Conservation (phyloP, 2,888 invertebrate species). For the Euspilapteryx auroguttella region DNA sequence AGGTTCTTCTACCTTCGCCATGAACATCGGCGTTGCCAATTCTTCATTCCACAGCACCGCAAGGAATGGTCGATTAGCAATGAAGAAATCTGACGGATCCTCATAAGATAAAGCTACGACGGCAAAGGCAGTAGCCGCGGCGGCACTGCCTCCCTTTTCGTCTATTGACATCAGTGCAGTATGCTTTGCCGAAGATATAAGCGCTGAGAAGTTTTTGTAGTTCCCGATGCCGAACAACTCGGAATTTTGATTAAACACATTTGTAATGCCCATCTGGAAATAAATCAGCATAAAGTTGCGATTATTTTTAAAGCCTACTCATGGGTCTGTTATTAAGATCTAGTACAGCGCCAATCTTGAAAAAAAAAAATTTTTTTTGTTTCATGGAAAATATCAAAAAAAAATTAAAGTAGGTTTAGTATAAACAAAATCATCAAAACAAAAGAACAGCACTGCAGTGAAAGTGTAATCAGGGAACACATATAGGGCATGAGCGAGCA, state of each 20-base stretch:
- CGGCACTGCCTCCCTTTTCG: constrained; percentile 49
- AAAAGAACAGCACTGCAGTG: too few relatives aligned
- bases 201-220: constrained; percentile 18
- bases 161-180: constrained; percentile 53
- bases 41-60: constrained; percentile 45
- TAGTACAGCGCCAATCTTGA: too few relatives aligned
- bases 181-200: constrained; percentile 45
- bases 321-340: too few relatives aligned
- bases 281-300: too few relatives aligned
- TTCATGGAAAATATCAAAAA: too few relatives aligned
- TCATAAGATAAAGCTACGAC: constrained; percentile 49
- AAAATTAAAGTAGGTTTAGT: constrained; percentile 1
- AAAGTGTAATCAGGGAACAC: too few relatives aligned
- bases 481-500: too few relatives aligned
- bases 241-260: constrained; percentile 32
- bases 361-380: too few relatives aligned
- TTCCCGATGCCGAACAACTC: constrained; percentile 29
- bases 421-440: not conserved
- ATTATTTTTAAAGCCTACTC: too few relatives aligned
- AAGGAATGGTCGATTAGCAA: constrained; percentile 49
- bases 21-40: constrained; percentile 43
- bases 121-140: constrained; percentile 39
- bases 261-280: constrained; percentile 43
- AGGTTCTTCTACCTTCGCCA: constrained; percentile 50
- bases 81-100: constrained; percentile 26